phyloP scores from a whole-genome alignment of 2,113 vertebrate species.

The Anolis carolinensis region DNA sequence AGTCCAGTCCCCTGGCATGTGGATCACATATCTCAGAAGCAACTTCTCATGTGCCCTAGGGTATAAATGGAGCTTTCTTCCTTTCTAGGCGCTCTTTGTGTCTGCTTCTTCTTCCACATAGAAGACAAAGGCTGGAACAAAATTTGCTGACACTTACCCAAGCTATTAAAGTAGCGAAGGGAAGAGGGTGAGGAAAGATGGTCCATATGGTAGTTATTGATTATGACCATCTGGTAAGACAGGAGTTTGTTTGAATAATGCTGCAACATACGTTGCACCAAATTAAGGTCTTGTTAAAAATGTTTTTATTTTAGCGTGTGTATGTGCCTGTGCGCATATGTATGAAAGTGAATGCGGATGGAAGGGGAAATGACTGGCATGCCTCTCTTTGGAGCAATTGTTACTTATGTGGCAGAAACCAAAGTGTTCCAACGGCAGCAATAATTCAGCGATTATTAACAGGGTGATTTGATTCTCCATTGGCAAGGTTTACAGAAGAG shows the following conservation, averaged over 20 bases:
- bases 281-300: conserved; percentile 60
- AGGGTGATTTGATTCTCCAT: fast-evolving
- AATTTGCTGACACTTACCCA: conserved; percentile 20
- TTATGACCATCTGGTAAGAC: conserved; percentile 75
- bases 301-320: conserved; percentile 42
- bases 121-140: conserved; percentile 52
- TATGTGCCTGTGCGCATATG: neutral
- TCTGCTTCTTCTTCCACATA: conserved; percentile 25
- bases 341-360: neutral
- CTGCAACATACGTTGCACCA: conserved; percentile 47
- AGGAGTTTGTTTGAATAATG: conserved; percentile 57
- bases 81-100: neutral
- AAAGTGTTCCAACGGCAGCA: neutral
- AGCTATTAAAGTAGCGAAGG: conserved; percentile 56
- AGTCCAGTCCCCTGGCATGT: fast-evolving
- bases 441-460: neutral
- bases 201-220: conserved; percentile 78
- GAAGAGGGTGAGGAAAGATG: conserved; percentile 41
- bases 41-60: neutral
- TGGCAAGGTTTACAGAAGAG: neutral
- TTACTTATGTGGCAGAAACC: conserved; percentile 29
- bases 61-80: neutral
- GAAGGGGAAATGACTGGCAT: conserved; percentile 43
- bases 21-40: neutral
- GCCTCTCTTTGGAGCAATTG: conserved; percentile 39